phyloP scores from a whole-genome alignment of 2,797 vertebrate species.

The Esox lucius region DNA sequence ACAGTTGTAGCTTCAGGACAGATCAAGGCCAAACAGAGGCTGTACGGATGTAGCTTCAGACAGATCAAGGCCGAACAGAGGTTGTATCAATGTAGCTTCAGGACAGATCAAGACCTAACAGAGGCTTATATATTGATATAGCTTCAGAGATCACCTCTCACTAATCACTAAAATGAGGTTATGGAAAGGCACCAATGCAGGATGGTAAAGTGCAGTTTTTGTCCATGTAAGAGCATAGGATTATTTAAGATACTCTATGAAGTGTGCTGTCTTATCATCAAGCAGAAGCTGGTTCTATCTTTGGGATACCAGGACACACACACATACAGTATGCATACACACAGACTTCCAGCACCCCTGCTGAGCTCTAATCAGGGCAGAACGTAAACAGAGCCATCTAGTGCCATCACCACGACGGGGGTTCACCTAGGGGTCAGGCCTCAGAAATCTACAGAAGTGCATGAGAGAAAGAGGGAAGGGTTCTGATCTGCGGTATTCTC shows the following conservation, averaged over 20 bases:
- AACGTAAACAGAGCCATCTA: slow-evolving; percentile 24
- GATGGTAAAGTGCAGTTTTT: too few species aligned
- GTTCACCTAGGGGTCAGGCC: slow-evolving; percentile 35
- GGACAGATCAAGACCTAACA: too few species aligned
- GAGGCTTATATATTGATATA: too few species aligned
- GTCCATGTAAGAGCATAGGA: background rate
- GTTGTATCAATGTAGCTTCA: too few species aligned
- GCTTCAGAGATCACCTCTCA: background rate
- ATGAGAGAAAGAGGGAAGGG: slow-evolving; percentile 11
- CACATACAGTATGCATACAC: background rate
- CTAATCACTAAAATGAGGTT: background rate
- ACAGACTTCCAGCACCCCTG: slow-evolving; percentile 10
- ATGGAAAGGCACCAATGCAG: background rate
- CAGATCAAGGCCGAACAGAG: too few species aligned
- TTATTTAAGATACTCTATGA: background rate
- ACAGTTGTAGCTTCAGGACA: too few species aligned
- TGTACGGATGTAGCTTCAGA: too few species aligned
- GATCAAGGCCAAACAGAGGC: too few species aligned
- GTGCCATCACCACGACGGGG: slow-evolving; percentile 21
- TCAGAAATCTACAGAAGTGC: background rate
- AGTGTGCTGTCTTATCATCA: background rate
- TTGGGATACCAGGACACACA: too few species aligned
- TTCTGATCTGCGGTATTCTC: slow-evolving; percentile 11
- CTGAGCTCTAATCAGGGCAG: slow-evolving; percentile 28
- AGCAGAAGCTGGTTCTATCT: too few species aligned